Evolutionary conservation across 1,140 invertebrate species (phyloP), one percentile per base, ranked within the genome.

Genomic region (Drosophila saltans): DNA sequence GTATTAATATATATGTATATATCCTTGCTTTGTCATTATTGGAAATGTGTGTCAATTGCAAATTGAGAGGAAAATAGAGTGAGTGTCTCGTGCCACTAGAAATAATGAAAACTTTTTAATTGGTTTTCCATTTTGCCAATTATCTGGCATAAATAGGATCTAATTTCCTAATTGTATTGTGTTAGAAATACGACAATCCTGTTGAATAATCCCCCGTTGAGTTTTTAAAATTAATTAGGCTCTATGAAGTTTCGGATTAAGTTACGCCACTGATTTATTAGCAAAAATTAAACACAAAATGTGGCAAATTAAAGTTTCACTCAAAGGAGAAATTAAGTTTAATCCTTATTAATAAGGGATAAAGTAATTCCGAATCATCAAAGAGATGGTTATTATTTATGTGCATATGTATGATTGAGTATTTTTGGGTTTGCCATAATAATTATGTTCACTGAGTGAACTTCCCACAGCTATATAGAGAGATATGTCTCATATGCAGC

Each of bases 41-140:
- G 57, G 40, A 26, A 60, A 36, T 45, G 33, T 63, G 33, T 16
- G 16, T 56, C 33, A 9, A 58, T 60, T 21, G 10, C 6, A 7
- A 67, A 26, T 43, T 52, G 0, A 52, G 9, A 26, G 9, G 2
- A 26, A 10, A 52, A 10, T 26, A 11, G 45, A 48, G 45, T 21
- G 45, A 21, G 7, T 4, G 16, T 16, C 16, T 16, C 26, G n/a
- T 5, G 11, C 28, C 57, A 36, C 40, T 7, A 43, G 26, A 60
- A 36, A 61, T 68, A 45, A 68, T 43, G 11, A 58, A 36, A 58
- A 63, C 16, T 8, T 52, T 28, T 48, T 28, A 69, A 58, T 64
- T 64, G 61, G 24, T 24, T 70, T 70, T 58, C 30, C 43, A 56
- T 65, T 70, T 70, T 28, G n/a, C 3, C 41, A 21, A 33, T 57